phyloP scores from a whole-genome alignment of 2,113 vertebrate species.

The Donacobius atricapilla region DNA sequence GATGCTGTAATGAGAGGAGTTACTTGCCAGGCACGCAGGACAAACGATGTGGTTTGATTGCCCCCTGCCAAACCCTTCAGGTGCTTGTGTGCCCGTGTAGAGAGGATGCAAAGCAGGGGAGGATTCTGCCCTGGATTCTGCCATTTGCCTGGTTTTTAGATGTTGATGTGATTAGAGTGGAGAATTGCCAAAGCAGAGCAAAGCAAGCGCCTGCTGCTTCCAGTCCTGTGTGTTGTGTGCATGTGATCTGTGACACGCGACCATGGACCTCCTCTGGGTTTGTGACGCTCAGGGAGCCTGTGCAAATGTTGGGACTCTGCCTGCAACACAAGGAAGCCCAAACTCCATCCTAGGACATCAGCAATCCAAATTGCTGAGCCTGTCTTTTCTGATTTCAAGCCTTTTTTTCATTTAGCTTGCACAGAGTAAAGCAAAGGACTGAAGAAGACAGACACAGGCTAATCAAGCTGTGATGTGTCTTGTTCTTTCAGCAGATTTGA shows the following conservation, averaged over 20 bases:
- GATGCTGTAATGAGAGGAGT: background rate
- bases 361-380: background rate
- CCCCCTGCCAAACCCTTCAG: background rate
- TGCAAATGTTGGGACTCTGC: background rate
- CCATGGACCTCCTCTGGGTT: background rate
- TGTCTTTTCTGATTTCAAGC: background rate
- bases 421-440: background rate
- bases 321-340: background rate
- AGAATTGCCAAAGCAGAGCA: background rate
- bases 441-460: background rate
- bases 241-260: fast-evolving
- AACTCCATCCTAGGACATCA: background rate
- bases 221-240: fast-evolving
- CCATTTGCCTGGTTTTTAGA: background rate
- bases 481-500: background rate
- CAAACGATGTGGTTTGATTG: background rate
- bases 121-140: background rate
- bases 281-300: background rate
- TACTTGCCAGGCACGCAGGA: background rate
- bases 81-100: background rate
- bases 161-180: background rate
- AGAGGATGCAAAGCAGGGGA: background rate
- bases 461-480: background rate
- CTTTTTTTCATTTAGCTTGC: background rate
- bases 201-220: background rate